Evolutionary conservation across 2,888 invertebrate genomes (phyloP).

Genomic region (Melangyna quadrimaculata): DNA sequence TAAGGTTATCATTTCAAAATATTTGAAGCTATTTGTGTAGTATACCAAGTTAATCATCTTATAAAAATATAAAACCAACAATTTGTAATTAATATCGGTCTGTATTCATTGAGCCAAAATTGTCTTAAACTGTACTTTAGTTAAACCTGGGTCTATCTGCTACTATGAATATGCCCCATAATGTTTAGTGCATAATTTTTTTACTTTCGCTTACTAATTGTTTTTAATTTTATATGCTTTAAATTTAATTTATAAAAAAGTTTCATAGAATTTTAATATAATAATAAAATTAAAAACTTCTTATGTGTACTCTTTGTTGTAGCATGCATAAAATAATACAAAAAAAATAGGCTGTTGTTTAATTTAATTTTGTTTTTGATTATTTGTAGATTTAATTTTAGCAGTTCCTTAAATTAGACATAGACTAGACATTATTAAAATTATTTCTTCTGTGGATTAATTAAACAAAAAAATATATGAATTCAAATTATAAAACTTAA

Average conservation of each 20-base stretch:
- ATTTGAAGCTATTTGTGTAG: too few relatives aligned
- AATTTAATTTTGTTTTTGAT: not conserved
- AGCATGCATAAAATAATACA: not conserved
- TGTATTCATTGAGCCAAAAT: too few relatives aligned
- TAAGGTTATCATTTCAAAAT: too few relatives aligned
- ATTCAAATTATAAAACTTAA: not conserved
- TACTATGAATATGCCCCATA: too few relatives aligned
- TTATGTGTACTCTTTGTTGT: too few relatives aligned
- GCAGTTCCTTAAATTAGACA: not conserved
- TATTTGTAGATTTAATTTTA: not conserved
- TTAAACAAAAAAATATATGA: not conserved
- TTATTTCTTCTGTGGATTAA: not conserved
- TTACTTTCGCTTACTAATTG: not conserved
- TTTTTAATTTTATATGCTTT: not conserved
- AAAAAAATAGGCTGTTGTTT: not conserved
- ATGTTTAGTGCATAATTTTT: not conserved
- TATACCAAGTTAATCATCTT: too few relatives aligned
- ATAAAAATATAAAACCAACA: too few relatives aligned
- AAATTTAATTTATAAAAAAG: not conserved
- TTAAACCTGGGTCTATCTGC: too few relatives aligned
- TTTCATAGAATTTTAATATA: not conserved
- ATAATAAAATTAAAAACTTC: not conserved
- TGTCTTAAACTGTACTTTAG: too few relatives aligned
- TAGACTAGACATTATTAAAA: not conserved
- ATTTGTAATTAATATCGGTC: too few relatives aligned